phyloP scores from a whole-genome alignment of 1,140 invertebrate genomes.

The Nymphalis io region DNA sequence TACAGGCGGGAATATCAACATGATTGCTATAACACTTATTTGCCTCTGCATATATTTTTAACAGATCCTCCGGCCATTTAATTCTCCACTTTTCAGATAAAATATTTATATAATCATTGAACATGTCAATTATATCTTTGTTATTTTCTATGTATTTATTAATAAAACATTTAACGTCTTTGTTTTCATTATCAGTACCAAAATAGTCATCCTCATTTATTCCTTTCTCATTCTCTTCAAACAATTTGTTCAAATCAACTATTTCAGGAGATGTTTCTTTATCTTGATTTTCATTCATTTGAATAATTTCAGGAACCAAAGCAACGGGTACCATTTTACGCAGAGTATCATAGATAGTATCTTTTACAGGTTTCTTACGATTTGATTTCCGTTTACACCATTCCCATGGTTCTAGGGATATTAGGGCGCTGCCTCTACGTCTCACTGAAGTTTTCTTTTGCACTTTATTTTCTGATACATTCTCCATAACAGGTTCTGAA shows the following conservation, averaged over 20 bases:
- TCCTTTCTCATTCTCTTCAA: conserved; percentile 81
- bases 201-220: conserved; percentile 81
- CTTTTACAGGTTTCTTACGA: conserved; percentile 79
- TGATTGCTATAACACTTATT: conserved; percentile 81
- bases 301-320: conserved; percentile 62
- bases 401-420: conserved; percentile 86
- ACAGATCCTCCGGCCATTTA: conserved; percentile 84
- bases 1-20: conserved; percentile 81
- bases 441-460: conserved; percentile 82
- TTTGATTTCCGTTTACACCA: conserved; percentile 88
- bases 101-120: conserved; percentile 82
- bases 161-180: conserved; percentile 85
- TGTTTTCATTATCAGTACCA: conserved; percentile 83
- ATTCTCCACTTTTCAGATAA: conserved; percentile 83
- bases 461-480: conserved; percentile 64
- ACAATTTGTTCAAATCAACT: conserved; percentile 84
- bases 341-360: conserved; percentile 83
- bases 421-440: conserved; percentile 84
- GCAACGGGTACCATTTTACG: conserved; percentile 81
- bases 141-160: conserved; percentile 76
- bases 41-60: conserved; percentile 82
- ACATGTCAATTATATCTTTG: conserved; percentile 83
- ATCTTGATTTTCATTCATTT: conserved; percentile 71
- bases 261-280: conserved; percentile 84
- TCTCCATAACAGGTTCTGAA: conserved; percentile 42